Base-by-base conservation (phyloP, 2,888 invertebrate genomes). In the Tetanocera ferruginea region DNA sequence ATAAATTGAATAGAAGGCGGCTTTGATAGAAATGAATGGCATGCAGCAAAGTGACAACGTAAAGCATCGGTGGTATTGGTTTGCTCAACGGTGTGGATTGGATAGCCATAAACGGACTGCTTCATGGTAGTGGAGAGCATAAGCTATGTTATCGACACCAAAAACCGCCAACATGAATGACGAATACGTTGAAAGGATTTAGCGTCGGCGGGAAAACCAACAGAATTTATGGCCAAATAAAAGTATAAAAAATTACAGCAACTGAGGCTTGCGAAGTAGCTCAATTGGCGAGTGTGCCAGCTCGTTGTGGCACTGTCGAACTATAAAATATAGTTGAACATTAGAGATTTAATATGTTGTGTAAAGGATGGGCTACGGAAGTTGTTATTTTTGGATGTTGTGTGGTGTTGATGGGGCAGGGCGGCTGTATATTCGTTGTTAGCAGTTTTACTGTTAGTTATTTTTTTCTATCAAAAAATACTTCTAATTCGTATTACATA, bases 211-310 rank as follows among this genome's bases (percentile, higher is more conserved):
- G 52, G n/a, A 9, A n/a, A 60, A 72, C 28, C 43, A 52, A 60
- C 60, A 66, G 55, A 76, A 78, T 78, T 76, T 76, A 76, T 78
- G 73, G 34, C n/a, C 43, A 37, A 31, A 69, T 17, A 66, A 69
- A 51, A 60, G 37, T 57, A 52, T 62, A 66, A 66, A 66, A 31
- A 66, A 34, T 34, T 0, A 2, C 37, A 17, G 19, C 17, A 3
- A 52, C 52, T 19, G 19, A 5, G 52, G n/a, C n/a, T 55, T 55
- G 55, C 19, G 55, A 23, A 23, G 55, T 23, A 19, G 55, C 23
- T 43, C 1, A 43, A 43, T 43, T 43, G 43, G 14, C 1, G 43
- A 14, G 43, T 43, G 43, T 43, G 43, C 43, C 43, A 43, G 14
- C 14, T 43, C 11, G 43, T 14, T 6, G 43, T 11, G 14, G 3